These are phyloP conservation scores for Temnothorax ravouxi DNA, from an alignment of 2,888 invertebrate species.

Conservation along the genomic window DNA sequence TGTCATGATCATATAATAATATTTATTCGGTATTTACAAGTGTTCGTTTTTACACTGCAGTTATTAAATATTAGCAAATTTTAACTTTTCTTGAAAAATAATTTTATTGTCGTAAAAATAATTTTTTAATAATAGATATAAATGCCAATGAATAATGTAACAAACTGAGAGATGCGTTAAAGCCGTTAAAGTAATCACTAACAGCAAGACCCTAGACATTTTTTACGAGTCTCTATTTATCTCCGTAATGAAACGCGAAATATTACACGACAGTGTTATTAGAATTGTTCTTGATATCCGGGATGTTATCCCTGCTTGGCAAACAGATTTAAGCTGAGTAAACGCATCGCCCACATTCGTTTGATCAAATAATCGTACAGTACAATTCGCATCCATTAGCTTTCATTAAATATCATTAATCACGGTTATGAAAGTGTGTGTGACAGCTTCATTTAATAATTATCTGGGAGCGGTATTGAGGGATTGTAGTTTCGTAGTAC, in stretches of 20 bases:
- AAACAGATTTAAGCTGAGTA: constrained; percentile 51
- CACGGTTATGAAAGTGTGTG: constrained; percentile 41
- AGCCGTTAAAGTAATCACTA: not conserved
- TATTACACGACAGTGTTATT: constrained; percentile 15
- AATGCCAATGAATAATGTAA: not conserved
- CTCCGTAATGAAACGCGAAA: not conserved
- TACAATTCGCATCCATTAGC: constrained; percentile 63
- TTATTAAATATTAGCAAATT: not conserved
- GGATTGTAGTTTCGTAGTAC: constrained; percentile 41
- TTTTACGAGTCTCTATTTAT: not conserved
- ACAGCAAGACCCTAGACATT: not conserved
- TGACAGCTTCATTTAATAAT: constrained; percentile 63
- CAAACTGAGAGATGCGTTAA: not conserved
- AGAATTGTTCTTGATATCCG: constrained; percentile 24
- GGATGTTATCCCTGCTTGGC: constrained; percentile 24
- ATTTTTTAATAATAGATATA: not conserved
- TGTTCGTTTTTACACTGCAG: not conserved
- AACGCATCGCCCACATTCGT: constrained; percentile 42
- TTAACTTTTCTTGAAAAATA: not conserved
- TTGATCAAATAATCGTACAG: constrained; percentile 47
- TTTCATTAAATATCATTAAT: constrained; percentile 62
- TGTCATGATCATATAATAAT: not conserved
- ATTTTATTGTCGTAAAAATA: not conserved
- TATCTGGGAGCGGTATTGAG: constrained; percentile 43
- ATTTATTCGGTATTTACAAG: not conserved